Evolutionary conservation across 2,888 invertebrate genomes (phyloP).

Genomic region (Aporophyla lueneburgensis): DNA sequence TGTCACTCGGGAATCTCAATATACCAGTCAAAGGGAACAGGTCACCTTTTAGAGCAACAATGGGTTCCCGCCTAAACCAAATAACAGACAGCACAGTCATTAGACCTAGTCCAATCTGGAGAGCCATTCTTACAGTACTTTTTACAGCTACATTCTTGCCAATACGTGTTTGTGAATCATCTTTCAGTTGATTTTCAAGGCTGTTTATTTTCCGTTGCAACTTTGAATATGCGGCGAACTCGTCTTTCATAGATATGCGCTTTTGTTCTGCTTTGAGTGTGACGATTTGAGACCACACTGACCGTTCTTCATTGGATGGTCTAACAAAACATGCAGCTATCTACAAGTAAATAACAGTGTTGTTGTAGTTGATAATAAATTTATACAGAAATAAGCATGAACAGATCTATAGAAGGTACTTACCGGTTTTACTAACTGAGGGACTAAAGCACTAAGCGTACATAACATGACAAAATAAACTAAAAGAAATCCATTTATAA

Average conservation of each 20-base stretch:
- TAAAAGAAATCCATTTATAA: conserved; percentile 86
- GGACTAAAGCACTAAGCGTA: conserved; percentile 85
- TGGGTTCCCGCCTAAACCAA: conserved; percentile 85
- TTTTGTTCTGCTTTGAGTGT: conserved; percentile 87
- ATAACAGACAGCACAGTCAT: conserved; percentile 82
- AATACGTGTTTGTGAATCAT: conserved; percentile 81
- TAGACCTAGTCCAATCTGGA: conserved; percentile 80
- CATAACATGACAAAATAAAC: conserved; percentile 86
- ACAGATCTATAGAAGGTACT: conserved; percentile 64
- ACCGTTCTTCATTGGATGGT: conserved; percentile 85
- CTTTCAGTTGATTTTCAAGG: conserved; percentile 87
- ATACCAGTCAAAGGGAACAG: conserved; percentile 84
- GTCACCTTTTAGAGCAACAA: conserved; percentile 83
- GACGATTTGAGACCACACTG: conserved; percentile 81
- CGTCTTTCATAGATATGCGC: conserved; percentile 89
- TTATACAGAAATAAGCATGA: neutral
- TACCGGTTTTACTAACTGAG: conserved; percentile 88
- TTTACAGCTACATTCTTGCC: conserved; percentile 84
- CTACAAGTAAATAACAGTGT: conserved; percentile 75
- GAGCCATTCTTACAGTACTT: conserved; percentile 79
- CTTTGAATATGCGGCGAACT: conserved; percentile 91
- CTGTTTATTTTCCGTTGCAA: conserved; percentile 90
- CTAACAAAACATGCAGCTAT: conserved; percentile 87
- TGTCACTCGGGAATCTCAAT: conserved; percentile 84
- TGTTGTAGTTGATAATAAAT: neutral